Conservation (phyloP, 2,797 vertebrate species). For the Ispidina lecontei region DNA sequence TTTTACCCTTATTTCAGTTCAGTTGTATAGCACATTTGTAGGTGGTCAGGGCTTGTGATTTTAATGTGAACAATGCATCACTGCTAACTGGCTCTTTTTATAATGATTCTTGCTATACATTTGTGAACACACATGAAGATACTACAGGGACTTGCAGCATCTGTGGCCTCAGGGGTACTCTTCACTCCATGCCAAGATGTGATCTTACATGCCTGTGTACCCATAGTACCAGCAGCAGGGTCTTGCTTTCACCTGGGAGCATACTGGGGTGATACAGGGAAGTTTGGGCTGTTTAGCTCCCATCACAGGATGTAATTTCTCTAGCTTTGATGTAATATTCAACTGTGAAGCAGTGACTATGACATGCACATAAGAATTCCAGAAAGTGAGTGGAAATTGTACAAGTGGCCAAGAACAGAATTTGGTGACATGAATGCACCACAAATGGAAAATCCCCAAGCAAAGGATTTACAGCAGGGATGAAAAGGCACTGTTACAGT, state of each 20-base stretch:
- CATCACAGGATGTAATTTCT: neutral
- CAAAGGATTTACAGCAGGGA: neutral
- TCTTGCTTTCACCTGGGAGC: neutral
- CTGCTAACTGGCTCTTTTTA: neutral
- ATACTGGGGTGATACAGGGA: neutral
- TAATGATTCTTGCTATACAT: neutral
- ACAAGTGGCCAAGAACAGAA: neutral
- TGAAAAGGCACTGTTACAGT: neutral
- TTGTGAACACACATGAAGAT: neutral
- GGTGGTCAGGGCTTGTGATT: neutral
- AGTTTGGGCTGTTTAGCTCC: neutral
- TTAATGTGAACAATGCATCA: neutral
- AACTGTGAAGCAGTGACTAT: neutral
- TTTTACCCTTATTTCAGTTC: neutral
- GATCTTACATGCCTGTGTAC: neutral
- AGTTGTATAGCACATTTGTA: neutral
- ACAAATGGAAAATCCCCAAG: neutral
- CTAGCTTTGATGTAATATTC: neutral
- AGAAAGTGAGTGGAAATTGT: neutral
- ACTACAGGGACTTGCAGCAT: neutral
- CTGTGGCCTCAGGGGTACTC: neutral
- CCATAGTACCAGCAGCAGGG: accelerated
- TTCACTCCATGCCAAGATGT: neutral
- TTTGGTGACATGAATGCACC: neutral
- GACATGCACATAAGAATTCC: neutral